These are phyloP conservation scores for Caenorhabditis sp. DNA, from an alignment of 2,888 invertebrate genomes.

Conservation along the genomic window DNA sequence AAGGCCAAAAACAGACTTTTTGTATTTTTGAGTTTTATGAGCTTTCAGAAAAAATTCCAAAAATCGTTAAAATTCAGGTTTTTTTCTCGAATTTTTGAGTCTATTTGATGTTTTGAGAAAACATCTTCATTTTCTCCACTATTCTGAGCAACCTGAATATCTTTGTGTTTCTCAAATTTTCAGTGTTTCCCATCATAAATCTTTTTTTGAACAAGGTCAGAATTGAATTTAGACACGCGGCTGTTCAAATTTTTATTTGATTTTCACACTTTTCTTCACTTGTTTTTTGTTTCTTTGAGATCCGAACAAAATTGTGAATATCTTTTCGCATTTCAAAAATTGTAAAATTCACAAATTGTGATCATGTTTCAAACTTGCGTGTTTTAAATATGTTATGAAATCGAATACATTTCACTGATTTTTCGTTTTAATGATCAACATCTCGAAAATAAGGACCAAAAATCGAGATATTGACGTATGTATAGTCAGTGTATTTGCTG, in stretches of 20 bases:
- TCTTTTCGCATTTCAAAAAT: not conserved
- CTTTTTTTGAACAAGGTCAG: not conserved
- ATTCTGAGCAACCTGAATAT: too few species aligned
- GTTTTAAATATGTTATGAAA: not conserved
- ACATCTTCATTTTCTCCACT: too few species aligned
- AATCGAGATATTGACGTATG: too few species aligned
- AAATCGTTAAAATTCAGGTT: too few species aligned
- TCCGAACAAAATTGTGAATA: not conserved
- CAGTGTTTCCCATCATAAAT: not conserved
- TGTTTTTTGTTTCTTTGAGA: not conserved
- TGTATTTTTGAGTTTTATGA: too few species aligned
- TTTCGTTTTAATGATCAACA: not conserved
- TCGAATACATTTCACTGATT: not conserved
- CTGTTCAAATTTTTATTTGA: slow-evolving; percentile 1
- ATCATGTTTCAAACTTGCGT: not conserved
- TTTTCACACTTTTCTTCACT: not conserved
- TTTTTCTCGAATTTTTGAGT: too few species aligned
- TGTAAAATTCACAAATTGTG: too few species aligned
- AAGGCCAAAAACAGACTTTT: too few species aligned
- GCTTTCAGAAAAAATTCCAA: too few species aligned
- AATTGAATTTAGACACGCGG: not conserved
- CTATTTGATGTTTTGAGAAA: too few species aligned
- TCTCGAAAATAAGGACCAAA: too few species aligned
- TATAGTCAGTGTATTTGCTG: not conserved
- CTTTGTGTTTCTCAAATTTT: too few species aligned